Evolutionary conservation across 2,888 invertebrate species (phyloP).

Genomic region (Dryococelus australis): DNA sequence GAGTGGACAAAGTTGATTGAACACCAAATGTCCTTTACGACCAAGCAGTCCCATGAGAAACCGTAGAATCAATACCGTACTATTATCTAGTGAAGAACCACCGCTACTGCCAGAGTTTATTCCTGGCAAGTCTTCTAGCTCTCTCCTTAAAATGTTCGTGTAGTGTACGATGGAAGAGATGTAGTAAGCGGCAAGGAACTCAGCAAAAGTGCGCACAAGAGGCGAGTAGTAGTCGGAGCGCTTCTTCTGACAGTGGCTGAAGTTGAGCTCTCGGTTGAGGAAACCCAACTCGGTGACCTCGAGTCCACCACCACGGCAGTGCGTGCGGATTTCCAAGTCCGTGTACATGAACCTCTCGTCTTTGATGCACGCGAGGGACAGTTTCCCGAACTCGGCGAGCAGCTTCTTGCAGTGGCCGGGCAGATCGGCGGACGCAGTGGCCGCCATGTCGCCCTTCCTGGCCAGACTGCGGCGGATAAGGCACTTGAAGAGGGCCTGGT

Average conservation of each 20-base stretch:
- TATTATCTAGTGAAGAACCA: slow-evolving; percentile 43
- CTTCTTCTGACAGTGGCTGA: slow-evolving; percentile 55
- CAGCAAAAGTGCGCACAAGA: slow-evolving; percentile 62
- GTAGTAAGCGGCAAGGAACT: slow-evolving; percentile 65
- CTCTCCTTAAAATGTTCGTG: slow-evolving; percentile 61
- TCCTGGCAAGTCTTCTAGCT: slow-evolving; percentile 62
- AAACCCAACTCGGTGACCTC: slow-evolving; percentile 58
- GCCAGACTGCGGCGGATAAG: slow-evolving; percentile 58
- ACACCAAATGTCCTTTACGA: slow-evolving; percentile 60
- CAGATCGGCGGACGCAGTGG: slow-evolving; percentile 52
- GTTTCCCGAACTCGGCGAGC: slow-evolving; percentile 63
- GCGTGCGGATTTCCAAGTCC: slow-evolving; percentile 61
- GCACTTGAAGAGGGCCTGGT: slow-evolving; percentile 59
- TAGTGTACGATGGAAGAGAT: slow-evolving; percentile 63
- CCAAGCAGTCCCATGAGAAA: slow-evolving; percentile 63
- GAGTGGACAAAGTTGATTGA: slow-evolving; percentile 61
- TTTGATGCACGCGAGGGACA: slow-evolving; percentile 61
- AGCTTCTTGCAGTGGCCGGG: slow-evolving; percentile 60
- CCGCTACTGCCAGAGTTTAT: slow-evolving; percentile 47
- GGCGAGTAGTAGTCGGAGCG: slow-evolving; percentile 60
- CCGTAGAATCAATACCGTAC: slow-evolving; percentile 58
- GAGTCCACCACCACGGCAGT: slow-evolving; percentile 54
- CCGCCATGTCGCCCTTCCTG: slow-evolving; percentile 49
- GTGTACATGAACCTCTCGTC: slow-evolving; percentile 59
- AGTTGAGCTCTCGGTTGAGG: slow-evolving; percentile 58